A percentile compares a stretch with the other conserved stretches of the same genome.
Conservation (phyloP, 2,888 invertebrate species). For the Idaea biselata region DNA sequence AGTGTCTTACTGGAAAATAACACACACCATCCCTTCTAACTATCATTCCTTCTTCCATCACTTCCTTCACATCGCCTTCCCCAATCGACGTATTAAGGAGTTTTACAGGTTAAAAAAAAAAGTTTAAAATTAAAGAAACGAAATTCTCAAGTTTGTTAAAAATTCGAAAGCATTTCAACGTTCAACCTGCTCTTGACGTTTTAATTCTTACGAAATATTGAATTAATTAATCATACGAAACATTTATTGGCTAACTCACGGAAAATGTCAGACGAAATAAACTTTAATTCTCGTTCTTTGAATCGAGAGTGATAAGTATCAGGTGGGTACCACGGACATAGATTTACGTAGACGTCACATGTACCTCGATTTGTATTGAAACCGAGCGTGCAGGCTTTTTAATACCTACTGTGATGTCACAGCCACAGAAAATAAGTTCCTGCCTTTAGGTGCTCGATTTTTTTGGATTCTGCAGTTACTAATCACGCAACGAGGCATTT, state of each 20-base stretch:
- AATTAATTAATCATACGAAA: background rate
- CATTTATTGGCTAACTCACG: background rate
- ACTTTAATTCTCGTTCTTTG: background rate
- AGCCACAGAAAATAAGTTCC: no score
- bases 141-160: background rate
- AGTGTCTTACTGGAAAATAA: no score
- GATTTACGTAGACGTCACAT: no score
- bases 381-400: no score
- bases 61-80: no score
- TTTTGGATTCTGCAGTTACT: no score
- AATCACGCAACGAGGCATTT: no score
- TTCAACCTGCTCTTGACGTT: background rate
- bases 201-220: background rate
- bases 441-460: no score
- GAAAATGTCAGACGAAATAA: background rate
- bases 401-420: no score
- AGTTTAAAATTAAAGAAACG: background rate
- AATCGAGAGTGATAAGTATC: background rate
- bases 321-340: background rate
- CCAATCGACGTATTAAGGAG: background rate
- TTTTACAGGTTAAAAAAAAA: background rate
- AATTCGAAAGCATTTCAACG: conserved; percentile 2
- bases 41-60: no score
- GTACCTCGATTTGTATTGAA: no score
- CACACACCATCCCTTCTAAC: no score